phyloP scores from a whole-genome alignment of 2,888 invertebrate species.

The Carterocephalus palaemon region DNA sequence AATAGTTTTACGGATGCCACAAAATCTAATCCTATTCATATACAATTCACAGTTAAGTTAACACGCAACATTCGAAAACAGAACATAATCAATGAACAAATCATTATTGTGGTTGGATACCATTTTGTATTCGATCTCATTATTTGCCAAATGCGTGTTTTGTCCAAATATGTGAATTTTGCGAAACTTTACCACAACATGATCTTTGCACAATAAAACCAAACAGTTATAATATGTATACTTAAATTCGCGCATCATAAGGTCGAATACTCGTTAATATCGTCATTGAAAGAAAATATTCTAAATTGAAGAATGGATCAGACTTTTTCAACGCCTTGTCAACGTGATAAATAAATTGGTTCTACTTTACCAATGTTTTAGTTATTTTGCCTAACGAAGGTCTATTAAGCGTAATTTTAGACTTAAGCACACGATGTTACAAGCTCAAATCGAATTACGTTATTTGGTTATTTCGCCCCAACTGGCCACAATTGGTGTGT shows the following conservation, averaged over 20 bases:
- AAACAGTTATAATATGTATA: too few relatives aligned
- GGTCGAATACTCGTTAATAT: too few relatives aligned
- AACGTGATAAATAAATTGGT: too few relatives aligned
- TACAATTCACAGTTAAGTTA: constrained; percentile 12
- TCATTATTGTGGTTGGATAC: constrained; percentile 12
- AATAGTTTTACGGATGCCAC: not conserved
- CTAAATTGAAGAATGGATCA: too few relatives aligned
- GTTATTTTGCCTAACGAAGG: constrained; percentile 5
- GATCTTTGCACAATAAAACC: too few relatives aligned
- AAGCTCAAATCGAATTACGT: constrained; percentile 17
- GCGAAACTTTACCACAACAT: too few relatives aligned
- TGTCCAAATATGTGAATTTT: not conserved
- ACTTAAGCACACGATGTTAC: constrained; percentile 9
- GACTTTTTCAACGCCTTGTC: too few relatives aligned
- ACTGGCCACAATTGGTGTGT: constrained; percentile 13
- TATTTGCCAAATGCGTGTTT: constrained; percentile 1
- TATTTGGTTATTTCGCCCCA: constrained; percentile 13
- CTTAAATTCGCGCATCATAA: too few relatives aligned
- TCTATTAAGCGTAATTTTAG: constrained; percentile 7
- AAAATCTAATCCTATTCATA: constrained; percentile 3
- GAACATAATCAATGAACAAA: constrained; percentile 11
- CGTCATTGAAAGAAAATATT: too few relatives aligned
- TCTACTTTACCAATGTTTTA: too few relatives aligned
- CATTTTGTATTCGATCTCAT: constrained; percentile 1
- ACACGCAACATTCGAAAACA: not conserved